Conservation (phyloP, 2,888 invertebrate species). For the Calameuta filiformis region DNA sequence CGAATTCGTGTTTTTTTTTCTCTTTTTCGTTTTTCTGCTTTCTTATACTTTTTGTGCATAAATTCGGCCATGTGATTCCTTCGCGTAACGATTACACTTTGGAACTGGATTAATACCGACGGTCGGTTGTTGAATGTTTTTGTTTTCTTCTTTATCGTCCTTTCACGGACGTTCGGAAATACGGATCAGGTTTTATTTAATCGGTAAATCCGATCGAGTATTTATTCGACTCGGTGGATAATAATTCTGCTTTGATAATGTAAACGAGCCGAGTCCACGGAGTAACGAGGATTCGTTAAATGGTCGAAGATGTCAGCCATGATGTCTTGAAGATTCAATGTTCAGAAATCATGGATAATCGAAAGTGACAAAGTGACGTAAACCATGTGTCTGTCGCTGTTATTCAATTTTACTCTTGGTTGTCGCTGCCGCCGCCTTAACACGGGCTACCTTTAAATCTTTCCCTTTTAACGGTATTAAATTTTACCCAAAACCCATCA, state of each 20-base stretch:
- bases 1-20: neutral
- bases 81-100: neutral
- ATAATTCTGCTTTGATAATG: neutral
- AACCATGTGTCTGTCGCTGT: neutral
- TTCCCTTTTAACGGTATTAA: neutral
- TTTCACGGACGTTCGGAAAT: neutral
- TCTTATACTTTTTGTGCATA: neutral
- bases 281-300: neutral
- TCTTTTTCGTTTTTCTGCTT: neutral
- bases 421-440: neutral
- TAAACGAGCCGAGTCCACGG: neutral
- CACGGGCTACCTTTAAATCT: neutral
- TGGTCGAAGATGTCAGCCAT: neutral
- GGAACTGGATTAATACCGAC: neutral
- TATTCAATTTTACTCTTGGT: neutral
- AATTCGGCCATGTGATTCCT: neutral
- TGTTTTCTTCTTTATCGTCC: neutral
- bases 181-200: neutral
- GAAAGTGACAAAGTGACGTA: neutral
- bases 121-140: neutral
- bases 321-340: neutral
- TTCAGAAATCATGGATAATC: neutral
- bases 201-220: neutral
- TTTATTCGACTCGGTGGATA: neutral
- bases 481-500: neutral